Percentiles rank a stretch among this genome's conserved stretches.
Conservation (phyloP, 2,888 invertebrate genomes). For the Smittia aterrima region DNA sequence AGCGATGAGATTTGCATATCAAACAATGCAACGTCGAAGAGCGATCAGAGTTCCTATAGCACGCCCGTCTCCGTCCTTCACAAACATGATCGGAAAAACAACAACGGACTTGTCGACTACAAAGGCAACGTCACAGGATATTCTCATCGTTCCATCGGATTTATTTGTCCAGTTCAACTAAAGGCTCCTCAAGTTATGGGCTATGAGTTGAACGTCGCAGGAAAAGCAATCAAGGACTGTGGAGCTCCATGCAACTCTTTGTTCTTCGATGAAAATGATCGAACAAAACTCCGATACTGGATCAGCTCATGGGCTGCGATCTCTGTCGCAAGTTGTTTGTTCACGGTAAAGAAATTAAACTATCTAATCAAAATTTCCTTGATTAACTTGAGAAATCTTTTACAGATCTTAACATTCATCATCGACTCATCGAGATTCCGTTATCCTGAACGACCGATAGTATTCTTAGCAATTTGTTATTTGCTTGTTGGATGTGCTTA, state of each 20-base stretch:
- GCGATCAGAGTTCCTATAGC: conserved; percentile 45
- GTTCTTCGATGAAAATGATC: conserved; percentile 83
- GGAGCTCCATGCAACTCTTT: conserved; percentile 90
- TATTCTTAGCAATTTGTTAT: conserved; percentile 94
- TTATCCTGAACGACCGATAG: conserved; percentile 96
- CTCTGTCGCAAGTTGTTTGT: conserved; percentile 86
- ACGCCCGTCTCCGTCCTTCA: conserved; percentile 45
- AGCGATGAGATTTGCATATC: conserved; percentile 74
- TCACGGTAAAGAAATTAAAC: conserved; percentile 59
- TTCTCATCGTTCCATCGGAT: conserved; percentile 66
- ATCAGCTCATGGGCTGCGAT: conserved; percentile 90
- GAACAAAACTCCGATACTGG: conserved; percentile 83
- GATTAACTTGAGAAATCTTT: not conserved
- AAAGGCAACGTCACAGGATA: conserved; percentile 2
- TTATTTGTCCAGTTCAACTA: conserved; percentile 84
- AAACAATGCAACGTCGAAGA: conserved; percentile 66
- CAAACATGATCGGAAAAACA: conserved; percentile 46
- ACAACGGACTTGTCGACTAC: not conserved
- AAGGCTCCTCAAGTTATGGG: conserved; percentile 77
- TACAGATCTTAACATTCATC: conserved; percentile 78
- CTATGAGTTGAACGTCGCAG: conserved; percentile 79
- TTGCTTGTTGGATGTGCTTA: conserved; percentile 92
- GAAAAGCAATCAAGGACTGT: conserved; percentile 71
- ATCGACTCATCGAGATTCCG: conserved; percentile 94
- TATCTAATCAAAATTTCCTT: not conserved